These are phyloP conservation scores for Loris lydekkerianus DNA, from an alignment of 2,797 vertebrate species.

Conservation along the genomic window DNA sequence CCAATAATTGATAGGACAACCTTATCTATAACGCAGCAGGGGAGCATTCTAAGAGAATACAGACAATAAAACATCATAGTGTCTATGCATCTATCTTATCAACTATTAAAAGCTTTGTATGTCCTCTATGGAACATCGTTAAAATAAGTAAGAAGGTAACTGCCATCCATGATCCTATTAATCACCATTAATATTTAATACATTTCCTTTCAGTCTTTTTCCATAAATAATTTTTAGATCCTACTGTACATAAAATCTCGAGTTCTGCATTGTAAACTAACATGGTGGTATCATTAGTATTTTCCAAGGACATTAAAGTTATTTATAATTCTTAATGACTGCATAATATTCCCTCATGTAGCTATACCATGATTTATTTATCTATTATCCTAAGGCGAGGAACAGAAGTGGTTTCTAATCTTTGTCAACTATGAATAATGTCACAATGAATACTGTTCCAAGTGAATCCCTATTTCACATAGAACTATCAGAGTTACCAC, in stretches of 20 bases:
- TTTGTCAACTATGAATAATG: slow-evolving; percentile 35
- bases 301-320: slow-evolving; percentile 32
- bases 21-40: neutral
- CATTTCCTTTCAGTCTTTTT: slow-evolving; percentile 36
- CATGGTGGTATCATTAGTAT: neutral
- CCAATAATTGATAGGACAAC: neutral
- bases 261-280: neutral
- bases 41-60: neutral
- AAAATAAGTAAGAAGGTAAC: neutral
- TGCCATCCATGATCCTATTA: neutral
- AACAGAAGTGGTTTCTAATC: slow-evolving; percentile 5
- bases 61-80: neutral
- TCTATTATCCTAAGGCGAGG: neutral
- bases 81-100: neutral
- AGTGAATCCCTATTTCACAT: neutral
- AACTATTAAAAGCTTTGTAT: neutral
- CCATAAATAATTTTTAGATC: neutral
- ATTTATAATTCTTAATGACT: slow-evolving; percentile 46
- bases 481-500: neutral
- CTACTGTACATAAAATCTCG: neutral
- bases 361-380: neutral
- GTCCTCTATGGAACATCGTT: neutral
- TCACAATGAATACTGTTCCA: neutral
- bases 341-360: neutral
- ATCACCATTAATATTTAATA: neutral